These are phyloP conservation scores for Baronia brevicornis DNA, from an alignment of 2,888 invertebrate genomes.

Conservation along the genomic window DNA sequence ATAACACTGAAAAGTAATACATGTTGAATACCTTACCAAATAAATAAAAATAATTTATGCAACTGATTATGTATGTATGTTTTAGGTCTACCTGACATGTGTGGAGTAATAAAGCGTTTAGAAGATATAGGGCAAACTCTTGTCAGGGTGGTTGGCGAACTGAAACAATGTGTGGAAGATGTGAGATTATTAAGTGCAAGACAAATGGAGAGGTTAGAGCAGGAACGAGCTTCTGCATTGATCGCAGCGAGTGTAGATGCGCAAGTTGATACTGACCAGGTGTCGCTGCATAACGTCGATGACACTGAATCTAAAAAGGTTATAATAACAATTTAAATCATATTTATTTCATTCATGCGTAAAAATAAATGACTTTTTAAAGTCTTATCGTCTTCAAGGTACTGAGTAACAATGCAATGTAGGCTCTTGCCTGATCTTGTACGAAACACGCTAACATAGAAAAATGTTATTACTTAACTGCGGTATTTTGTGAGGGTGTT, in stretches of 20 bases:
- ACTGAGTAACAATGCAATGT: too few relatives aligned
- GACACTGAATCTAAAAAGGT: slow-evolving; percentile 86
- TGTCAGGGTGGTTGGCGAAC: slow-evolving; percentile 80
- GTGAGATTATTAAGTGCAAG: slow-evolving; percentile 79
- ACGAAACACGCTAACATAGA: too few relatives aligned
- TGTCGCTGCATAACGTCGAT: slow-evolving; percentile 57
- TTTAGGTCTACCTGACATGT: slow-evolving; percentile 49
- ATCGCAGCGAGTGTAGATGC: slow-evolving; percentile 80
- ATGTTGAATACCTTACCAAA: too few relatives aligned
- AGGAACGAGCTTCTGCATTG: slow-evolving; percentile 80
- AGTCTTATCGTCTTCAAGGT: too few relatives aligned
- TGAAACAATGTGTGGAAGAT: slow-evolving; percentile 83
- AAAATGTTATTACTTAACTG: too few relatives aligned
- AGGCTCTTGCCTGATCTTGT: too few relatives aligned
- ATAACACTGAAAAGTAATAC: too few relatives aligned
- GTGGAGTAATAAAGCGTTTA: slow-evolving; percentile 76
- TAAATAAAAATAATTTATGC: slow-evolving; percentile 9
- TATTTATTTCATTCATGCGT: too few relatives aligned
- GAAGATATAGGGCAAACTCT: slow-evolving; percentile 83
- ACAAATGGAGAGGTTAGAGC: slow-evolving; percentile 76
- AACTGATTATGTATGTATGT: slow-evolving; percentile 6
- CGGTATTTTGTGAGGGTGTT: too few relatives aligned
- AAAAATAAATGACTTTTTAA: not conserved
- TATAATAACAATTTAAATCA: slow-evolving; percentile 19
- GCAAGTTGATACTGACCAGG: slow-evolving; percentile 75